phyloP scores from a whole-genome alignment of 2,797 vertebrate genomes.

The Enteromius thamalakanensis region DNA sequence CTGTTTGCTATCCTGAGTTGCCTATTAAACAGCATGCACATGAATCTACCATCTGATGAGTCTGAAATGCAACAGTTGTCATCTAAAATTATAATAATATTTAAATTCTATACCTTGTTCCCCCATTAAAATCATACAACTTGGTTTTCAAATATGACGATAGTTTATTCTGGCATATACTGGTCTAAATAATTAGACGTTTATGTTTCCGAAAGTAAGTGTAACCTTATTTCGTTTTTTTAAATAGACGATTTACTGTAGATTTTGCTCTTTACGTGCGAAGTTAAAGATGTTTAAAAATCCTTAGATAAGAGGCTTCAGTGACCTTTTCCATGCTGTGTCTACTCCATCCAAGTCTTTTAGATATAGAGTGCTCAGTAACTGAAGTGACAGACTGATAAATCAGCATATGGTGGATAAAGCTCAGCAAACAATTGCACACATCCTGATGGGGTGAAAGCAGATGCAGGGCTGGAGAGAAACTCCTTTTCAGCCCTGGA shows the following conservation, averaged over 20 bases:
- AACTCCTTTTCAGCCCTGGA: too few relatives aligned
- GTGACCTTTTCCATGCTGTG: constrained; percentile 40
- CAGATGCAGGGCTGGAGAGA: too few relatives aligned
- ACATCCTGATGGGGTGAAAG: too few relatives aligned
- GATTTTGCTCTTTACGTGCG: neutral
- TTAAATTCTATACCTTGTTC: neutral
- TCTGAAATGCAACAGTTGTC: neutral
- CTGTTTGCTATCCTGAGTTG: too few relatives aligned
- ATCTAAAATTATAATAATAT: neutral
- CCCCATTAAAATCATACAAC: neutral
- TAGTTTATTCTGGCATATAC: neutral
- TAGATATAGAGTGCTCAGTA: neutral
- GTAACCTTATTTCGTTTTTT: neutral
- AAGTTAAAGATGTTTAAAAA: neutral
- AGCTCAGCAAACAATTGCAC: too few relatives aligned
- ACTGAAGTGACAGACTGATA: constrained; percentile 50
- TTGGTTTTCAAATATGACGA: neutral
- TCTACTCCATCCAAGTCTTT: neutral
- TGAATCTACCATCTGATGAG: too few relatives aligned
- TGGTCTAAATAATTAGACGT: neutral
- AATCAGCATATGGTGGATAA: constrained; percentile 17
- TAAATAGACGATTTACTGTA: neutral
- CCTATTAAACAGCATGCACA: too few relatives aligned
- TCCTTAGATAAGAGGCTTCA: constrained; percentile 18
- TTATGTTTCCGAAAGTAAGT: neutral